Percentiles rank a stretch among this genome's conserved stretches.
Conservation (phyloP, 2,797 vertebrate genomes). For the Meda fulgida region DNA sequence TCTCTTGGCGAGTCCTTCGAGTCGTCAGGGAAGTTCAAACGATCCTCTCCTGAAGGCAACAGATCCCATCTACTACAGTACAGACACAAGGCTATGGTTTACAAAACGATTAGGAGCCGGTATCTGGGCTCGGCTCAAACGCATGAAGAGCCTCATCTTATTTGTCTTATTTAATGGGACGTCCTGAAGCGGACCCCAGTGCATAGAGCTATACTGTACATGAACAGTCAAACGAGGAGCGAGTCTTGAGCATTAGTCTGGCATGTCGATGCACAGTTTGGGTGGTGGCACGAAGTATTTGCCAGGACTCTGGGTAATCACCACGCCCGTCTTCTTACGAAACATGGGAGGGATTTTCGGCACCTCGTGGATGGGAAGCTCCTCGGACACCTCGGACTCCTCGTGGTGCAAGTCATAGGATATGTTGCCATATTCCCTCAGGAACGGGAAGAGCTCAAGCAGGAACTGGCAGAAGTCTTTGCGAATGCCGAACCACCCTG, state of each 20-base stretch:
- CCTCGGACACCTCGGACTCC: conserved; percentile 89
- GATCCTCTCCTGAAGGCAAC: conserved; percentile 23
- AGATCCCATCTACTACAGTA: conserved; percentile 6
- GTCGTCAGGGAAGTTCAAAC: conserved; percentile 15
- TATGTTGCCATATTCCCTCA: conserved; percentile 96
- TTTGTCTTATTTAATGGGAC: conserved; percentile 6
- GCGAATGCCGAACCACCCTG: conserved; percentile 99
- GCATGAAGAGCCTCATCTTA: neutral
- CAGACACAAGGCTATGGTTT: conserved; percentile 25
- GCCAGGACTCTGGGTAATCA: conserved; percentile 97
- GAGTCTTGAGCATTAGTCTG: conserved; percentile 78
- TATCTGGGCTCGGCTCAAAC: neutral
- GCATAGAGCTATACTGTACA: conserved; percentile 27
- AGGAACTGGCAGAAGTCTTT: conserved; percentile 99
- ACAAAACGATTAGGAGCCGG: neutral
- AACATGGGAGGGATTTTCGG: conserved; percentile 98
- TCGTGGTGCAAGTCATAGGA: conserved; percentile 96
- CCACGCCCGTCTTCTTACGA: conserved; percentile 94
- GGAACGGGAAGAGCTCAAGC: conserved; percentile 94
- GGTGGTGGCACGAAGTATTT: conserved; percentile 95
- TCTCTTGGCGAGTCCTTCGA: conserved; percentile 15
- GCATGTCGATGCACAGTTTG: conserved; percentile 96
- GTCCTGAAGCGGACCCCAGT: conserved; percentile 21
- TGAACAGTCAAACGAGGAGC: neutral
- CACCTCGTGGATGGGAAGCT: conserved; percentile 87